Evolutionary conservation across 2,888 invertebrate species (phyloP).

Genomic region (Polymixis lichenea): DNA sequence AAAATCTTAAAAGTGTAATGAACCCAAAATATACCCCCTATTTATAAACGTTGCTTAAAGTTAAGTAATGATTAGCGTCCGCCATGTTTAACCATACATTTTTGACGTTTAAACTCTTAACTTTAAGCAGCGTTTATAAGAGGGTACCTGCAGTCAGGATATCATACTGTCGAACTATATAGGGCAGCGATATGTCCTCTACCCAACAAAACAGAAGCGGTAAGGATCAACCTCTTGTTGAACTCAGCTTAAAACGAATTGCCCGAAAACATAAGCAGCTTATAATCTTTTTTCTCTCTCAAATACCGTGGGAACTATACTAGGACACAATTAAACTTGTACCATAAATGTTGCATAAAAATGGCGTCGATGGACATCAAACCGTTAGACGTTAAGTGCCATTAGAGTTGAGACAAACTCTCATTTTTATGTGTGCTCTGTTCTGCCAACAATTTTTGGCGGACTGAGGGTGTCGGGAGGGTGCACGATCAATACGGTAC

Average conservation of each 20-base stretch:
- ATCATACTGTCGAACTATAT: too few species aligned
- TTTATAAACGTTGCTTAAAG: too few species aligned
- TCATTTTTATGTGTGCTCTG: conserved; percentile 61
- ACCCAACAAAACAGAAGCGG: neutral
- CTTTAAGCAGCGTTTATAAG: too few species aligned
- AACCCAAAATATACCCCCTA: too few species aligned
- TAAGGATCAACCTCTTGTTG: neutral
- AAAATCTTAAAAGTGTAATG: too few species aligned
- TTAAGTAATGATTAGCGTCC: too few species aligned
- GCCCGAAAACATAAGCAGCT: neutral
- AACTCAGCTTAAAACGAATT: neutral
- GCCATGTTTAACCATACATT: too few species aligned
- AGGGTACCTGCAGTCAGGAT: too few species aligned
- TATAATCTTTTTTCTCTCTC: neutral
- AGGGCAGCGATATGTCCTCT: too few species aligned
- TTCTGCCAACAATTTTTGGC: conserved; percentile 63
- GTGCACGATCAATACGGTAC: conserved; percentile 79
- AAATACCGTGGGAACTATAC: conserved; percentile 10
- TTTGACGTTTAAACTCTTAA: too few species aligned
- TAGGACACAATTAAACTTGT: neutral
- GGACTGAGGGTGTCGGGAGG: conserved; percentile 66
- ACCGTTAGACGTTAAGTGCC: neutral
- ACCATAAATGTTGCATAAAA: neutral
- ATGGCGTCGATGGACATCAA: neutral
- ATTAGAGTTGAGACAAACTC: conserved; percentile 29